Conservation (phyloP, 1,140 invertebrate genomes). For the Drosophila quadrilineata region DNA sequence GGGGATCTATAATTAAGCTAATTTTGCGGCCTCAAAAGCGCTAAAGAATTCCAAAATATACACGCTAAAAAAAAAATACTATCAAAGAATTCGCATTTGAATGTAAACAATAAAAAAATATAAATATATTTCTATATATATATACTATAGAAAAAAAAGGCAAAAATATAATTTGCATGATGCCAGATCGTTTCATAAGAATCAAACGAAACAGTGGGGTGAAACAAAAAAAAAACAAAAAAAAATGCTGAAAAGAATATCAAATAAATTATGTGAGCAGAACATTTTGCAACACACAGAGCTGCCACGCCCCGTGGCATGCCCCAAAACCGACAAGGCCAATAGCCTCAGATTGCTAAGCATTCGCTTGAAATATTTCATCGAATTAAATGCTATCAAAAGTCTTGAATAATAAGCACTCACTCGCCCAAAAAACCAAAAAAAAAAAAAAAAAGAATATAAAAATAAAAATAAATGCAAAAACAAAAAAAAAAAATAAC, state of each 20-base stretch:
- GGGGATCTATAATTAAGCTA: conserved; percentile 65
- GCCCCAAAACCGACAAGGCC: conserved; percentile 35
- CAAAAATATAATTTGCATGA: conserved; percentile 71
- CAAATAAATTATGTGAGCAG: conserved; percentile 71
- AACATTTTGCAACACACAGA: conserved; percentile 53
- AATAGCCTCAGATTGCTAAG: conserved; percentile 30
- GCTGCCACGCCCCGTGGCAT: conserved; percentile 48
- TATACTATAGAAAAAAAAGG: conserved; percentile 47
- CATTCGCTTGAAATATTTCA: conserved; percentile 24
- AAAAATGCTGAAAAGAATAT: conserved; percentile 19
- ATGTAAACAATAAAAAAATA: conserved; percentile 39
- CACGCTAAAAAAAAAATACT: conserved; percentile 35
- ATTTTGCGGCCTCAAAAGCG: conserved; percentile 54
- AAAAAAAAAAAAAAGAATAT: too few species aligned
- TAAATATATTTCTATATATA: too few species aligned
- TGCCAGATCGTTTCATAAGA: conserved; percentile 60
- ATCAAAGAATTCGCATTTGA: conserved; percentile 47
- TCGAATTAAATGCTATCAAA: conserved; percentile 38
- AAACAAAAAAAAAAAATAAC: too few species aligned
- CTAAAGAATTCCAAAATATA: conserved; percentile 31
- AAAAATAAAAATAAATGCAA: too few species aligned
- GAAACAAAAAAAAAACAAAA: neutral
- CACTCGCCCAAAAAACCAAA: conserved; percentile 70
- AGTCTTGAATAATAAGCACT: conserved; percentile 68
- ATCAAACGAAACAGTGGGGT: conserved; percentile 5